Conservation (phyloP, 2,797 vertebrate genomes). For the Periophthalmus magnuspinnatus region DNA sequence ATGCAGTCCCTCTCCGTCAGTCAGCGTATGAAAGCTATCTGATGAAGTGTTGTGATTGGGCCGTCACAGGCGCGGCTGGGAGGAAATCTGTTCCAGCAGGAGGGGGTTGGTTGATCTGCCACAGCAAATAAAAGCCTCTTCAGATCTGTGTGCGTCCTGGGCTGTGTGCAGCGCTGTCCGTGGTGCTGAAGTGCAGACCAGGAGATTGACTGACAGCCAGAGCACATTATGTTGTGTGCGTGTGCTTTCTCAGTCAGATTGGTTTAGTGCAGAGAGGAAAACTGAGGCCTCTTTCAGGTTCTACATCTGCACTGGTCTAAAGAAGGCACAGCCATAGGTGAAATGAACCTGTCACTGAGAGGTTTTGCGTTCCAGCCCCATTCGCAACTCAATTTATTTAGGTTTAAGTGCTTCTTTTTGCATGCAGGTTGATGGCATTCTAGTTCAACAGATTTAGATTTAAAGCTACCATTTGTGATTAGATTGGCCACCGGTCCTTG, state of each 20-base stretch:
- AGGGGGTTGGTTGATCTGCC: slow-evolving; percentile 6
- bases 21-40: background rate
- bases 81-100: slow-evolving; percentile 9
- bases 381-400: background rate
- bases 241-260: background rate
- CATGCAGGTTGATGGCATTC: background rate
- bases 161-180: slow-evolving; percentile 4
- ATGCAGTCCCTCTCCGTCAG: background rate
- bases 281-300: background rate
- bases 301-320: background rate
- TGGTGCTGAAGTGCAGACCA: slow-evolving; percentile 6
- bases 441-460: too few relatives aligned
- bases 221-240: background rate
- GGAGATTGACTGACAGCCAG: slow-evolving; percentile 13
- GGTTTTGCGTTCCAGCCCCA: background rate
- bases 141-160: slow-evolving; percentile 1
- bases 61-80: slow-evolving; percentile 7
- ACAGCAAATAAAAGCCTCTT: slow-evolving; percentile 12
- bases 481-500: too few relatives aligned
- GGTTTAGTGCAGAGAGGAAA: background rate
- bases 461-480: too few relatives aligned
- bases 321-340: background rate
- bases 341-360: slow-evolving; percentile 1
- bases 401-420: background rate
- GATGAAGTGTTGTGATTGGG: slow-evolving; percentile 14